A percentile compares a stretch with the other conserved stretches of the same genome.
These are phyloP conservation scores for Desmophyllum pertusum DNA, from an alignment of 92 coral and sea anemone genomes.

Conservation along the genomic window DNA sequence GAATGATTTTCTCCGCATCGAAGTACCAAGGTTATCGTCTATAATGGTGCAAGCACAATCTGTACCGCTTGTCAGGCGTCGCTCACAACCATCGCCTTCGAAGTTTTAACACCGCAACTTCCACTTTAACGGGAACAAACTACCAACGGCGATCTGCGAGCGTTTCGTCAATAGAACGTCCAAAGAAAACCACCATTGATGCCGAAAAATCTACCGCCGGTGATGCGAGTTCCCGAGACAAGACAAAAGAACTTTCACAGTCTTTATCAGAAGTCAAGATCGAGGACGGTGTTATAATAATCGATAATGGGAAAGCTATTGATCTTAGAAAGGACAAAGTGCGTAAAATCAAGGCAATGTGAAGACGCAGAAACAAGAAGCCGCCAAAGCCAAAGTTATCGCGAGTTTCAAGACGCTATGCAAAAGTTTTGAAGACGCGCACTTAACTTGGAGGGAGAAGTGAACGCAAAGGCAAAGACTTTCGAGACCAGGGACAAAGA, in stretches of 20 bases:
- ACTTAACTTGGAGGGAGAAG: slow-evolving; percentile 26
- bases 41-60: slow-evolving; percentile 38
- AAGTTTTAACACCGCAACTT: not conserved
- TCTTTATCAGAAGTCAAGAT: slow-evolving; percentile 24
- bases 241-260: slow-evolving; percentile 1
- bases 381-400: slow-evolving; percentile 18
- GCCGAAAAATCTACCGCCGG: not conserved
- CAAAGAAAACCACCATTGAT: not conserved
- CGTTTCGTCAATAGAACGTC: not conserved
- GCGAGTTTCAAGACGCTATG: slow-evolving; percentile 39
- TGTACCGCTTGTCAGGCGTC: slow-evolving; percentile 25
- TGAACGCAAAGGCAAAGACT: slow-evolving; percentile 25
- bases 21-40: slow-evolving; percentile 25
- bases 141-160: not conserved
- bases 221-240: not conserved
- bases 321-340: slow-evolving; percentile 29
- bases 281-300: slow-evolving; percentile 23
- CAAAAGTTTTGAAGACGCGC: slow-evolving; percentile 41
- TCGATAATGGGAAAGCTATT: slow-evolving; percentile 39
- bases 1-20: slow-evolving; percentile 24
- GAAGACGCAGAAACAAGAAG: not conserved
- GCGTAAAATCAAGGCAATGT: not conserved
- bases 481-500: slow-evolving; percentile 17
- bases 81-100: not conserved
- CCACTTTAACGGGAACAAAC: not conserved